phyloP scores from a whole-genome alignment of 2,113 vertebrate genomes.

The Amazona vittata region DNA sequence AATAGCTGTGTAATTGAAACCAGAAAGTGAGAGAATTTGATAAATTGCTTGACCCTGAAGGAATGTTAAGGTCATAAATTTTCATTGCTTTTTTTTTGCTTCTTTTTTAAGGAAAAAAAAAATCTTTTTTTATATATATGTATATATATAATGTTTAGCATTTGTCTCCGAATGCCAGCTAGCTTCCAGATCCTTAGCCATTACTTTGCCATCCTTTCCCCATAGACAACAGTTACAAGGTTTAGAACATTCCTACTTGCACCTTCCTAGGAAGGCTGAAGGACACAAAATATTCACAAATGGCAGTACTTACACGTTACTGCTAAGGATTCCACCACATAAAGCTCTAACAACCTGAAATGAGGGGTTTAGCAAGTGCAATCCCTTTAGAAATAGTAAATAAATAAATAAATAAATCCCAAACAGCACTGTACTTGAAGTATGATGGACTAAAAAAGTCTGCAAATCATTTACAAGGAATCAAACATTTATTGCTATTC shows the following conservation, averaged over 20 bases:
- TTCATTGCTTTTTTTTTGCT: slow-evolving; percentile 82
- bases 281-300: slow-evolving; percentile 16
- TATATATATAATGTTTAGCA: slow-evolving; percentile 63
- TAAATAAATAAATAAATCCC: not conserved
- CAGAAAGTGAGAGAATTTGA: slow-evolving; percentile 98
- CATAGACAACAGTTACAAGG: slow-evolving; percentile 30
- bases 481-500: not conserved
- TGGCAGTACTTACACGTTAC: not conserved
- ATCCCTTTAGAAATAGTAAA: slow-evolving; percentile 15
- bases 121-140: slow-evolving; percentile 29
- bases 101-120: slow-evolving; percentile 29
- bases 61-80: slow-evolving; percentile 98
- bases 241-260: slow-evolving; percentile 8
- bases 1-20: slow-evolving; percentile 98
- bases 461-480: not conserved
- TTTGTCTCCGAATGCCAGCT: slow-evolving; percentile 72
- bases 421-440: not conserved
- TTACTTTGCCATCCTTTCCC: slow-evolving; percentile 6
- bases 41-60: slow-evolving; percentile 98
- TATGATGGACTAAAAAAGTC: slow-evolving; percentile 23
- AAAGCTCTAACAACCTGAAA: not conserved
- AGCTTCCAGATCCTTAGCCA: slow-evolving; percentile 57
- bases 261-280: slow-evolving; percentile 19
- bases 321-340: slow-evolving; percentile 13
- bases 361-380: slow-evolving; percentile 24